phyloP scores from a whole-genome alignment of 2,797 vertebrate species.

The Crenichthys baileyi region DNA sequence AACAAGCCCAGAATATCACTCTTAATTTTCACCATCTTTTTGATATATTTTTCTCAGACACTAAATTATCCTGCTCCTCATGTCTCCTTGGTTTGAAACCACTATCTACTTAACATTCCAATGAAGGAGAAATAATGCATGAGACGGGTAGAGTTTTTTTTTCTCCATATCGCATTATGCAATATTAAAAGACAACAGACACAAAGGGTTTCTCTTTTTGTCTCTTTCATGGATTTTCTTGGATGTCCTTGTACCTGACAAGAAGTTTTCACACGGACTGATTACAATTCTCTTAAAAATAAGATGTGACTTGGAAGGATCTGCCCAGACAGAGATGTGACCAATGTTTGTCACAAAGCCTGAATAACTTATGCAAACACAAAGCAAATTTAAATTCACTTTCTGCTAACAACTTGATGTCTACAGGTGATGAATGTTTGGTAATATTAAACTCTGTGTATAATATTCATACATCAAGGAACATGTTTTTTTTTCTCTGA shows the following conservation, averaged over 20 bases:
- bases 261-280: constrained; percentile 46
- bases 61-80: constrained; percentile 45
- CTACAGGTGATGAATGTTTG: constrained; percentile 34
- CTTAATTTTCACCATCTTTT: constrained; percentile 37
- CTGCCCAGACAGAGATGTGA: constrained; percentile 25
- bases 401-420: constrained; percentile 26
- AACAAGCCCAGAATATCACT: constrained; percentile 42
- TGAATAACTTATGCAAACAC: constrained; percentile 5
- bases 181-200: constrained; percentile 54
- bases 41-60: constrained; percentile 32
- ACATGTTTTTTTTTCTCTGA: constrained; percentile 31
- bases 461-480: constrained; percentile 39
- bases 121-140: constrained; percentile 73
- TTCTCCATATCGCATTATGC: constrained; percentile 60
- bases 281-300: constrained; percentile 43
- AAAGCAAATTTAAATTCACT: constrained; percentile 1
- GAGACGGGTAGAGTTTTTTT: constrained; percentile 44
- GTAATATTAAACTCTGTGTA: constrained; percentile 36
- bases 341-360: background rate
- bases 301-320: constrained; percentile 9
- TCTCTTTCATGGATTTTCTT: constrained; percentile 38
- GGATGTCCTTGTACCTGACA: constrained; percentile 58
- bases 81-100: constrained; percentile 27
- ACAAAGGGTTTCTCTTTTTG: constrained; percentile 34
- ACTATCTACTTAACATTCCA: constrained; percentile 42